Conservation (phyloP, 2,797 vertebrate genomes). For the Pangasius mekongensis region DNA sequence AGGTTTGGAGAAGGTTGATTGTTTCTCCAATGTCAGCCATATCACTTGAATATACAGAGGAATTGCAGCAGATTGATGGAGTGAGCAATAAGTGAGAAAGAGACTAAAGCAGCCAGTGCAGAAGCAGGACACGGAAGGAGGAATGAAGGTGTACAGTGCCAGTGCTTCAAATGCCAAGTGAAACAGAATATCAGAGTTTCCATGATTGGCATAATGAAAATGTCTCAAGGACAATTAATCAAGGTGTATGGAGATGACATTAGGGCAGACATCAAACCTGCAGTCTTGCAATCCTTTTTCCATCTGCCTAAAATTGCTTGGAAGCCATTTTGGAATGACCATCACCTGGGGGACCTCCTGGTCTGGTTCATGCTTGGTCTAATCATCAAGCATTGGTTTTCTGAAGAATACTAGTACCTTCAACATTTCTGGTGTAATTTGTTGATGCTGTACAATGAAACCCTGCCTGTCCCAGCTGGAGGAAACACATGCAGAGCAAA, state of each 20-base stretch:
- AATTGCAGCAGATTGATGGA: neutral
- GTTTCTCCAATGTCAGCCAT: neutral
- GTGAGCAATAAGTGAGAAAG: neutral
- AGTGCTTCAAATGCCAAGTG: neutral
- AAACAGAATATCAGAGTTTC: neutral
- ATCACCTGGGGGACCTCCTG: neutral
- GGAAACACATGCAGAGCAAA: neutral
- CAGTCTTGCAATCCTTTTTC: neutral
- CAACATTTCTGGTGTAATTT: neutral
- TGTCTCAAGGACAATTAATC: neutral
- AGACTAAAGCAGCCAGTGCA: neutral
- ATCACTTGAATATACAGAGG: neutral
- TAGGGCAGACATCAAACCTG: neutral
- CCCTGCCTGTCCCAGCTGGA: neutral
- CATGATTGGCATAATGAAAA: neutral
- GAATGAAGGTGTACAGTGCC: neutral
- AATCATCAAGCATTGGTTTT: neutral
- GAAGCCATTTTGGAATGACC: too few species aligned
- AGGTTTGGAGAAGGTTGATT: neutral
- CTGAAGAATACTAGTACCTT: neutral
- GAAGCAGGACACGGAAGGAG: neutral
- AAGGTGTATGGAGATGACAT: neutral
- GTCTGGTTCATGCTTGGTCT: neutral
- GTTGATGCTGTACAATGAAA: neutral
- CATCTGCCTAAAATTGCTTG: neutral